phyloP scores from a whole-genome alignment of 1,140 invertebrate species.

The Archivesica marissinica region DNA sequence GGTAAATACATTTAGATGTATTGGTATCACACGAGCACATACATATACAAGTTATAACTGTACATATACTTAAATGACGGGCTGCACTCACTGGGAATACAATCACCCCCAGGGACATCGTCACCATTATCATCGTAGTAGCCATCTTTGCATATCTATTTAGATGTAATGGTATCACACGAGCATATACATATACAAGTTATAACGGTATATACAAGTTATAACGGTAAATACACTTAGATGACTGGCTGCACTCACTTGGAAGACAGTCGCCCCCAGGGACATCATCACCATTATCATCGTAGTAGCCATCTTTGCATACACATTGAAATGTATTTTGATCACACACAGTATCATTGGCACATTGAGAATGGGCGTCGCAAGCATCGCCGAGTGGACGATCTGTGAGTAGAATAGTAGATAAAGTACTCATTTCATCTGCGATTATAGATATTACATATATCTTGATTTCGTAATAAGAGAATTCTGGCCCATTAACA shows the following conservation, averaged over 20 bases:
- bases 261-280: not conserved
- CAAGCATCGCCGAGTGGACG: not conserved
- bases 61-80: too few species aligned
- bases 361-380: conserved; percentile 4
- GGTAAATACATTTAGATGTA: too few species aligned
- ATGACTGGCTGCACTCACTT: not conserved
- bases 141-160: not conserved
- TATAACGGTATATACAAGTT: not conserved
- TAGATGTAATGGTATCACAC: not conserved
- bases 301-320: not conserved
- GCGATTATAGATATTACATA: too few species aligned
- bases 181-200: not conserved
- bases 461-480: too few species aligned
- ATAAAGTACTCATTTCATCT: too few species aligned
- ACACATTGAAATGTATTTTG: not conserved
- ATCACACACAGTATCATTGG: not conserved
- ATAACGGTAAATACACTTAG: not conserved
- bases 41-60: too few species aligned
- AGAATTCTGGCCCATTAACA: too few species aligned
- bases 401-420: not conserved
- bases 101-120: not conserved
- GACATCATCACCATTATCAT: conserved; percentile 13
- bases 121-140: conserved; percentile 17
- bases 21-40: too few species aligned
- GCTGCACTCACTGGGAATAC: conserved; percentile 9